Conservation (phyloP, 2,113 vertebrate species). For the Mus musculus region DNA sequence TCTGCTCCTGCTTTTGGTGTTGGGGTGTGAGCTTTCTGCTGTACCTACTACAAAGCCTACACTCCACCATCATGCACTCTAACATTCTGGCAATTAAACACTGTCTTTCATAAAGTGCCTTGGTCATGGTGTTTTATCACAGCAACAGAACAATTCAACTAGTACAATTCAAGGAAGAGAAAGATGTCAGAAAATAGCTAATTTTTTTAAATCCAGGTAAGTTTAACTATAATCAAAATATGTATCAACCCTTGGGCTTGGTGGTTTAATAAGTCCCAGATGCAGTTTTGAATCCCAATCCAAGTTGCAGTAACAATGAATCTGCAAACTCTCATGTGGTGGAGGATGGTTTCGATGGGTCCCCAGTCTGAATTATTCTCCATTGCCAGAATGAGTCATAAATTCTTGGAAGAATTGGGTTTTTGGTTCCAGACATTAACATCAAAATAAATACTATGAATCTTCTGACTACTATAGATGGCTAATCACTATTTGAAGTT, state of each 20-base stretch:
- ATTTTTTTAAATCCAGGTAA: conserved; percentile 42
- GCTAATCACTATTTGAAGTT: conserved; percentile 15
- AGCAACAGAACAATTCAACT: not conserved
- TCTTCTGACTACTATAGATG: not conserved
- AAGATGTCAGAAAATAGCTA: conserved; percentile 39
- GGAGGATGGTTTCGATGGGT: not conserved
- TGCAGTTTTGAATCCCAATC: not conserved
- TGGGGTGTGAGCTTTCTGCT: not conserved
- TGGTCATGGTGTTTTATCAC: not conserved
- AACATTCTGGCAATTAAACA: not conserved
- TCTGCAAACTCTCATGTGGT: not conserved
- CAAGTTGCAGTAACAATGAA: not conserved
- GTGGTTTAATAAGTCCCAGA: conserved; percentile 19
- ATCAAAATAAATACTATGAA: not conserved
- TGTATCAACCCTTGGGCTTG: conserved; percentile 18
- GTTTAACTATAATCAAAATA: conserved; percentile 54
- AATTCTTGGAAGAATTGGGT: not conserved
- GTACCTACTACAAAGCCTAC: not conserved
- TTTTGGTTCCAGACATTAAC: not conserved
- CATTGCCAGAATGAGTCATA: not conserved
- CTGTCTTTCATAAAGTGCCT: not conserved
- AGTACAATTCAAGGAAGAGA: conserved; percentile 4
- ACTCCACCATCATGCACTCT: not conserved
- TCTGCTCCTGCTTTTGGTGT: not conserved
- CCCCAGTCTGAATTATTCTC: not conserved